Conservation (phyloP, 2,797 vertebrate genomes). For the Ataeniobius toweri region DNA sequence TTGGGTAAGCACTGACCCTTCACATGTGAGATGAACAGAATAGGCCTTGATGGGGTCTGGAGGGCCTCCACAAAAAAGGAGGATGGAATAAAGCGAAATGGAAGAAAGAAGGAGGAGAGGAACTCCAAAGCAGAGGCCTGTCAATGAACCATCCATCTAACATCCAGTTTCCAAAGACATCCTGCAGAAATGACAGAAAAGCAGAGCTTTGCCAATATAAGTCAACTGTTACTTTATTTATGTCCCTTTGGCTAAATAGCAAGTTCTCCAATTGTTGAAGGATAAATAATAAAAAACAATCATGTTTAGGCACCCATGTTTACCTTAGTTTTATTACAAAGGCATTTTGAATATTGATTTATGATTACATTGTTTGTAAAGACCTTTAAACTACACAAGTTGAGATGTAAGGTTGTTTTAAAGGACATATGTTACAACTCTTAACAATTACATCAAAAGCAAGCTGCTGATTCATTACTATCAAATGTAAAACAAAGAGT, state of each 20-base stretch:
- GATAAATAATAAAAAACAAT: not conserved
- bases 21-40: conserved; percentile 75
- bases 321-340: not conserved
- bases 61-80: conserved; percentile 62
- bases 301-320: not conserved
- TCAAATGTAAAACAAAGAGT: conserved; percentile 35
- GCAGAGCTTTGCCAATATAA: not conserved
- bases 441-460: conserved; percentile 16
- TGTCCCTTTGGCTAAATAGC: not conserved
- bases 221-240: not conserved
- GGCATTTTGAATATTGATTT: not conserved
- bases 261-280: not conserved
- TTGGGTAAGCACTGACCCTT: conserved; percentile 71
- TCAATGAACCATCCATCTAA: conserved; percentile 45
- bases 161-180: conserved; percentile 18
- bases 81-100: conserved; percentile 58
- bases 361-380: not conserved
- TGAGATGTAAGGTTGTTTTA: not conserved
- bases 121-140: conserved; percentile 53
- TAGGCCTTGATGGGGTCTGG: conserved; percentile 66
- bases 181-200: conserved; percentile 4
- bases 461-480: conserved; percentile 42
- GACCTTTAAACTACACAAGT: not conserved
- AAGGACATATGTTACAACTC: not conserved
- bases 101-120: conserved; percentile 52